Conservation (phyloP, 1,140 invertebrate species). For the Acromyrmex echinatior region DNA sequence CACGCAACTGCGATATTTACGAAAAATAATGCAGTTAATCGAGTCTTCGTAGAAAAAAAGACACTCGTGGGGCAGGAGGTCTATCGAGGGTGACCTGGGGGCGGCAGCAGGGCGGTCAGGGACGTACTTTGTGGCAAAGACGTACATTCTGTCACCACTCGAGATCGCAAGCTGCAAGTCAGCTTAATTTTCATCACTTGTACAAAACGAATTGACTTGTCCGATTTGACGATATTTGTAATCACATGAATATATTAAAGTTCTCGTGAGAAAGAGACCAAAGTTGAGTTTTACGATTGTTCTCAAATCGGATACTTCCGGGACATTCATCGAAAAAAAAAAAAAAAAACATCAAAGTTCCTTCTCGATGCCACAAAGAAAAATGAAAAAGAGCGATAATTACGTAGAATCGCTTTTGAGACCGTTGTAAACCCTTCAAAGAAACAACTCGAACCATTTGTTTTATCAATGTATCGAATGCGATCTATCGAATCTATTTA, state of each 20-base stretch:
- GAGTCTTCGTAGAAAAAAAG: conserved; percentile 1
- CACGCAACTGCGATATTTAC: conserved; percentile 20
- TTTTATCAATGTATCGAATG: background rate
- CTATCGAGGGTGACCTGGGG: conserved; percentile 78
- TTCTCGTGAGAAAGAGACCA: background rate
- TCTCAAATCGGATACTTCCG: conserved; percentile 23
- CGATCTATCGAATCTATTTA: background rate
- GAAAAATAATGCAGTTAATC: conserved; percentile 31
- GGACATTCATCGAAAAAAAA: background rate
- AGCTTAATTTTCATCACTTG: conserved; percentile 3
- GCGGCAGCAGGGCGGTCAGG: conserved; percentile 84
- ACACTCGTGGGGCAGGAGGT: conserved; percentile 78
- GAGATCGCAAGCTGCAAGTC: conserved; percentile 62
- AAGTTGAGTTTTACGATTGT: background rate
- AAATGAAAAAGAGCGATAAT: background rate
- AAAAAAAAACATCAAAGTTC: conserved; percentile 9
- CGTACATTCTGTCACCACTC: conserved; percentile 55
- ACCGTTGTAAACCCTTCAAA: background rate
- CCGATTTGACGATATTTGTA: conserved; percentile 35
- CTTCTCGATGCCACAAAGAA: conserved; percentile 62
- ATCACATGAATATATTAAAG: background rate
- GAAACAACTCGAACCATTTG: background rate
- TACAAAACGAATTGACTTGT: background rate
- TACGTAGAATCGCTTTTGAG: background rate
- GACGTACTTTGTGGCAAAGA: conserved; percentile 85